Base-by-base conservation (phyloP, 2,888 invertebrate genomes). In the Encarsia formosa region DNA sequence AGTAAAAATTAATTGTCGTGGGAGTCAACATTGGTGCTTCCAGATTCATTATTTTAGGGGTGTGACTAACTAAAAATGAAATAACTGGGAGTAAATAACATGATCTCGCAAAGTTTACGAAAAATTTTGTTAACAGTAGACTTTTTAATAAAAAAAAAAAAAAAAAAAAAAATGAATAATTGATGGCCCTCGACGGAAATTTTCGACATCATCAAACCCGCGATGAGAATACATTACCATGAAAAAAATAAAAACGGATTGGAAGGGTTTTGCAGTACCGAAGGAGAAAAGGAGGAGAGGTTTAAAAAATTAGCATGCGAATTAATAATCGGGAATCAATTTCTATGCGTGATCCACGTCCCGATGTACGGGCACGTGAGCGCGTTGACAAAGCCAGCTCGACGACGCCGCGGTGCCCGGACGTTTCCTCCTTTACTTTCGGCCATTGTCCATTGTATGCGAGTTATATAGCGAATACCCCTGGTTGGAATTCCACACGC, bases 401-500 rank as follows among this genome's bases (percentile, higher is more conserved):
- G 32, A 6, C 42, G 50, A 47, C 52, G 53, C 57, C 47, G 55
- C 40, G 58, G 63, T 60, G 67, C 67, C 67, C 52, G 65, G 67
- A 66, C 65, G 47, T 62, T 66, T 61, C 61, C 60, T 59, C n/a
- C 57, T 55, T 63, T 59, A 54, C 54, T 56, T 61, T 61, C 54
- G 53, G 56, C n/a, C 56, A 61, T 60, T 59, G 58, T 56, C 64
- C 61, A 69, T 69, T 69, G 69, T 67, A 64, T 67, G 67, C 59
- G 68, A 67, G 69, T 67, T 57, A 34, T 46, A 46, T 54, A 32
- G 49, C 24, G 26, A 49, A 54, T 49, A 46, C 40, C 42, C 29
- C 46, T 42, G 49, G 46, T 49, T 46, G 54, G 39, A 49, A 54
- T 54, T 49, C 46, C 29, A 39, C 50, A 35, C 50, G 43, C 43